Conservation (phyloP, 2,888 invertebrate species). For the Drosophila barbarae region DNA sequence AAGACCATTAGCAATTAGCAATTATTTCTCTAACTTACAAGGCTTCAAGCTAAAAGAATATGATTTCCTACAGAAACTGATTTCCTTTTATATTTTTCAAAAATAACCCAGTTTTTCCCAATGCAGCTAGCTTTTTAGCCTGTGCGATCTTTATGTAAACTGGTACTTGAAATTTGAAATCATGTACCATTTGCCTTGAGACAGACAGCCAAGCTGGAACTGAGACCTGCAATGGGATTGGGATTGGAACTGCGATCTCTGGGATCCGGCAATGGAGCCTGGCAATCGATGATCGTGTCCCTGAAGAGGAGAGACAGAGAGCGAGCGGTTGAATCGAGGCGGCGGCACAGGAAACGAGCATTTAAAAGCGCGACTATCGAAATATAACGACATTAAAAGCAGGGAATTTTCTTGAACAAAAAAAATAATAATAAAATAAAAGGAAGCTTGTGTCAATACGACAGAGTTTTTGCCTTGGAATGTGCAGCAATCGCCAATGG, state of each 20-base stretch:
- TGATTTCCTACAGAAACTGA: no score
- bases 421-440: conserved; percentile 14
- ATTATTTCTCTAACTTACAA: background rate
- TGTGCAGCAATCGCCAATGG: conserved; percentile 52
- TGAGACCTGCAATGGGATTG: conserved; percentile 23
- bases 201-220: conserved; percentile 38
- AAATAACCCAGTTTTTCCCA: background rate
- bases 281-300: conserved; percentile 62
- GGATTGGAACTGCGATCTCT: conserved; percentile 24
- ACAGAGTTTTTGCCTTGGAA: conserved; percentile 63
- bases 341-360: conserved; percentile 70
- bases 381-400: conserved; percentile 68
- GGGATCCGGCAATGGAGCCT: conserved; percentile 35
- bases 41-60: no score
- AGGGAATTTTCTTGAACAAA: conserved; percentile 41
- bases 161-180: conserved; percentile 76
- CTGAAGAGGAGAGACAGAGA: conserved; percentile 52
- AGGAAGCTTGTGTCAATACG: conserved; percentile 75
- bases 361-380: conserved; percentile 73
- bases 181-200: conserved; percentile 74
- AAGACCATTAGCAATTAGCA: no score
- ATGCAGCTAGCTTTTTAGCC: conserved; percentile 44
- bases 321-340: conserved; percentile 14
- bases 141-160: conserved; percentile 64
- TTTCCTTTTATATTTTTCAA: no score